Evolutionary conservation across 2,888 invertebrate species (phyloP).

Genomic region (Aphodius granarius): DNA sequence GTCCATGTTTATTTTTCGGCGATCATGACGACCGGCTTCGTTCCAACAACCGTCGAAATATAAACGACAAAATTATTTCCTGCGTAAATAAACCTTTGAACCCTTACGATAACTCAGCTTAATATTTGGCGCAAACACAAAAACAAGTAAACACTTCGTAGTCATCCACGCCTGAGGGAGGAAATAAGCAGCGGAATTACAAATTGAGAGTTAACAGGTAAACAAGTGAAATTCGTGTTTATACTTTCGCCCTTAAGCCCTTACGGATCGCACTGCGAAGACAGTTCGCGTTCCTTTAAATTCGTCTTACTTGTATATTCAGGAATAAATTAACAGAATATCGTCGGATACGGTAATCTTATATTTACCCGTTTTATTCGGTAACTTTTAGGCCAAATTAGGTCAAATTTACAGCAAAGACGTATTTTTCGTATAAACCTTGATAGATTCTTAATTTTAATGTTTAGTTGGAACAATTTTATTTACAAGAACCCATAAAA

Average conservation of each 20-base stretch:
- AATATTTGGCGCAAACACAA: background rate
- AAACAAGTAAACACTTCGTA: background rate
- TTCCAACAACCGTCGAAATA: background rate
- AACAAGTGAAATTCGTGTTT: background rate
- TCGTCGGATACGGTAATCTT: no score
- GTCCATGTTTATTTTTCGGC: background rate
- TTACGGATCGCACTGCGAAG: background rate
- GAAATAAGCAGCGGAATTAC: background rate
- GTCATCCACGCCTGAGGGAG: background rate
- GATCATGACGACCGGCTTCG: background rate
- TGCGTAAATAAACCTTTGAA: background rate
- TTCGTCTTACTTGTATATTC: no score
- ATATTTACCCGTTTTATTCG: no score
- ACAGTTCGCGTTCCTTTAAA: background rate
- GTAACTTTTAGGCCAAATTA: no score
- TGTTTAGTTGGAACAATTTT: no score
- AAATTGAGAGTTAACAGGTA: background rate
- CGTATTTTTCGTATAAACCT: no score
- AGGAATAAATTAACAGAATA: no score
- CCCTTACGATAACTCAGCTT: background rate
- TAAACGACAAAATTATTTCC: background rate
- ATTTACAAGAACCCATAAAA: no score
- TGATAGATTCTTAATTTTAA: no score
- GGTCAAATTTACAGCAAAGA: no score
- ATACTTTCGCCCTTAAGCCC: background rate